A percentile compares a stretch with the other conserved stretches of the same genome.
These are phyloP conservation scores for Acronicta psi DNA, from an alignment of 2,888 invertebrate species.

Conservation along the genomic window DNA sequence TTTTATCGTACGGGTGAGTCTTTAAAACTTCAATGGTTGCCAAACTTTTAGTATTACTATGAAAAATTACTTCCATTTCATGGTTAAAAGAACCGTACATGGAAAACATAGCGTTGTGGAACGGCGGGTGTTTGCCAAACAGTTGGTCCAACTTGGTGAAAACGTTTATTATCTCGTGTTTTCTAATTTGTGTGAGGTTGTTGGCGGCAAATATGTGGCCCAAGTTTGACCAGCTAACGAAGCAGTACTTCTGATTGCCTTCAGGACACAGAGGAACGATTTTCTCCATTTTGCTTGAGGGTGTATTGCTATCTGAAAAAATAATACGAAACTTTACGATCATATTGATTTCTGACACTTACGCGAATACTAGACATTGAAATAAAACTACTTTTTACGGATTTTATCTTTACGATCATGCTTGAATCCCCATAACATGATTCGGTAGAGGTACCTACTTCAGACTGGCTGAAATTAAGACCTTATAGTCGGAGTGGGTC, in stretches of 20 bases:
- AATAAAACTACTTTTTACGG: too few relatives aligned
- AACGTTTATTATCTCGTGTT: constrained; percentile 92
- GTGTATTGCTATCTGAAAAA: constrained; percentile 32
- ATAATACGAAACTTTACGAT: too few relatives aligned
- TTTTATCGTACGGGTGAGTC: constrained; percentile 74
- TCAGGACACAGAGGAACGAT: constrained; percentile 90
- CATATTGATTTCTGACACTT: too few relatives aligned
- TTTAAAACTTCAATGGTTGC: constrained; percentile 68
- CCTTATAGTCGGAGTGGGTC: too few relatives aligned
- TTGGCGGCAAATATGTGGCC: constrained; percentile 91
- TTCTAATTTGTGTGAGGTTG: constrained; percentile 87
- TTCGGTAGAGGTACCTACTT: too few relatives aligned
- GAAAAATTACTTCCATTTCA: constrained; percentile 90
- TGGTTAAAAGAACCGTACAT: constrained; percentile 92
- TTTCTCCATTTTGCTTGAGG: constrained; percentile 62
- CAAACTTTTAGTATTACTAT: constrained; percentile 85
- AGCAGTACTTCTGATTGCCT: constrained; percentile 86
- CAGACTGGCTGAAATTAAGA: too few relatives aligned
- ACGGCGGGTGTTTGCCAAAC: constrained; percentile 90
- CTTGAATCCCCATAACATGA: too few relatives aligned
- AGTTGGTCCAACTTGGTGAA: constrained; percentile 91
- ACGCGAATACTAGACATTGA: too few relatives aligned
- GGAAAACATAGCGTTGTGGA: constrained; percentile 90
- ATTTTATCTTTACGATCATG: too few relatives aligned
- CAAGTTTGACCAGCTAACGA: constrained; percentile 91